These are phyloP conservation scores for Amblyornis subalaris DNA, from an alignment of 2,113 vertebrate genomes.

Conservation along the genomic window DNA sequence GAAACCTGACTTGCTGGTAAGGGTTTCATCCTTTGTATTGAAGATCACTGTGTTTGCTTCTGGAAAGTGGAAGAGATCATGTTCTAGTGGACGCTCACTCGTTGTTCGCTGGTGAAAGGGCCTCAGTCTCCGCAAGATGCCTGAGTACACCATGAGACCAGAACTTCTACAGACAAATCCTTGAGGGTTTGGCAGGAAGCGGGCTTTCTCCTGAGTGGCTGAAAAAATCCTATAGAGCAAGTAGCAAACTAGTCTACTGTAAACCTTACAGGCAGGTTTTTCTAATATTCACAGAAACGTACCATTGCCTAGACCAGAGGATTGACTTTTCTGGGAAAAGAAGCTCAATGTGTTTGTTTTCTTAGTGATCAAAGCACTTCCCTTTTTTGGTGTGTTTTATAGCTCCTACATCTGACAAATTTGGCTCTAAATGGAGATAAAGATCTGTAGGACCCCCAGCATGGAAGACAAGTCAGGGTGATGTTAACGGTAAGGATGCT, in stretches of 20 bases:
- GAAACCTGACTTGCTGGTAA: not conserved
- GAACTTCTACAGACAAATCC: not conserved
- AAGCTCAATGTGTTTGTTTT: not conserved
- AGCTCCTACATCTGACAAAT: not conserved
- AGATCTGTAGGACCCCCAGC: not conserved
- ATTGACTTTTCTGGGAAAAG: not conserved
- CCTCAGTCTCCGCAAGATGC: not conserved
- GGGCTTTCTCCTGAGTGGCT: not conserved
- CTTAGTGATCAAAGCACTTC: not conserved
- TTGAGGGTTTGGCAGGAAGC: not conserved
- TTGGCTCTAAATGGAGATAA: not conserved
- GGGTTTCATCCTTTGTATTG: not conserved
- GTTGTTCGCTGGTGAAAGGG: not conserved
- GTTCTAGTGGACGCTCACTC: not conserved
- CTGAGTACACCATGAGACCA: not conserved
- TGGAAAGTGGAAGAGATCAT: not conserved
- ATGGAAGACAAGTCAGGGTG: not conserved
- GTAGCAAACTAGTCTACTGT: not conserved
- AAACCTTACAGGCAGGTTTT: not conserved
- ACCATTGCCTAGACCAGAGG: not conserved
- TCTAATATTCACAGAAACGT: not conserved
- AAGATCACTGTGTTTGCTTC: not conserved
- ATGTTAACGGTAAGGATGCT: not conserved
- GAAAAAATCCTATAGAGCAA: not conserved
- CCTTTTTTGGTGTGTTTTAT: not conserved